Conservation (phyloP, 2,797 vertebrate species). For the Sylvilagus floridanus region DNA sequence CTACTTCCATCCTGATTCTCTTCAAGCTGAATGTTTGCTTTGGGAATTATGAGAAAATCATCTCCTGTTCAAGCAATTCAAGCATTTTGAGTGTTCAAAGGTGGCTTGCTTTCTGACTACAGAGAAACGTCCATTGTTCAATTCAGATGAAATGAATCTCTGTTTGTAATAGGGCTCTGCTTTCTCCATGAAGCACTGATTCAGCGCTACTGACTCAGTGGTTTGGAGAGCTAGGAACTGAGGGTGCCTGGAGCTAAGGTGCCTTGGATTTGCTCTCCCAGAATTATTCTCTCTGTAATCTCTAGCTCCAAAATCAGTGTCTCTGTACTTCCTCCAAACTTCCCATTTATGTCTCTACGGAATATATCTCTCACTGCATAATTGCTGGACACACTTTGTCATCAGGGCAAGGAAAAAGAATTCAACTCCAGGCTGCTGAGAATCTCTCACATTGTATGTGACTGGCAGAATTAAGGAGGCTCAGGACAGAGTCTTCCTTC, state of each 20-base stretch:
- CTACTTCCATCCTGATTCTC: background rate
- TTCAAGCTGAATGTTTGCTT: conserved; percentile 22
- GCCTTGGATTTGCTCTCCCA: background rate
- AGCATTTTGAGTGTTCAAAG: conserved; percentile 48
- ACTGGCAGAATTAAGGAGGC: background rate
- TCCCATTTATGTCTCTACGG: background rate
- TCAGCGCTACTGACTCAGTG: background rate
- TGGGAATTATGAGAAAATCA: conserved; percentile 30
- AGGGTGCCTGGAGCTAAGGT: background rate
- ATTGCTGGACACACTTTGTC: background rate
- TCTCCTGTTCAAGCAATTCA: background rate
- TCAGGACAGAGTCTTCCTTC: background rate
- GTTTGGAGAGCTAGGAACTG: background rate
- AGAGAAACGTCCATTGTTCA: background rate
- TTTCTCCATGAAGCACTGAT: background rate
- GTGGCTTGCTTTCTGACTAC: background rate
- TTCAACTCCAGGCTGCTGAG: background rate
- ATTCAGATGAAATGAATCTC: background rate
- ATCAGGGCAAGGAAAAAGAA: background rate
- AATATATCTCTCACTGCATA: background rate
- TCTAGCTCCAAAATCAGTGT: background rate
- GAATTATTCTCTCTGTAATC: background rate
- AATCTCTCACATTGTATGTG: background rate
- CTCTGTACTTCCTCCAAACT: background rate
- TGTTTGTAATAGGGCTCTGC: background rate